Percentiles rank a stretch among this genome's conserved stretches.
Conservation (phyloP, 2,797 vertebrate genomes). For the Momotus momota region DNA sequence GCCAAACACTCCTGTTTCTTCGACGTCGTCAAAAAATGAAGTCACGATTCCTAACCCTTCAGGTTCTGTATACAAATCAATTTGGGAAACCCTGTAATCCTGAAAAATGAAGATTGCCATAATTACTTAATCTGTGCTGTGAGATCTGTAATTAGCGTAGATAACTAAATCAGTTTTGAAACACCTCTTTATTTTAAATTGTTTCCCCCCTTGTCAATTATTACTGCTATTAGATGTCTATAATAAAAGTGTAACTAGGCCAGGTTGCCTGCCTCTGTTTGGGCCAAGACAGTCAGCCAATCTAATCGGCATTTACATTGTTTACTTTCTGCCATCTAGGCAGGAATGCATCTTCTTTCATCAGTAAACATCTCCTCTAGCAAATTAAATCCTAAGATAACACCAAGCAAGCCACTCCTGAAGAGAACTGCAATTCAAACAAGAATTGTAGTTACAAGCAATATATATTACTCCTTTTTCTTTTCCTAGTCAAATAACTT, state of each 20-base stretch:
- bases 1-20: conserved; percentile 87
- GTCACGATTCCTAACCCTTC: conserved; percentile 87
- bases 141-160: conserved; percentile 24
- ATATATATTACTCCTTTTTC: neutral
- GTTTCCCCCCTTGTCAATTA: conserved; percentile 10
- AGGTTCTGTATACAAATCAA: conserved; percentile 92
- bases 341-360: conserved; percentile 15
- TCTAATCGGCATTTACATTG: neutral
- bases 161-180: conserved; percentile 40
- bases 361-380: neutral
- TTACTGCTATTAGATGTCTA: conserved; percentile 5
- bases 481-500: neutral
- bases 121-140: neutral
- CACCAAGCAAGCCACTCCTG: neutral
- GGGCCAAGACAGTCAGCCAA: neutral
- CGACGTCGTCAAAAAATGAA: conserved; percentile 86
- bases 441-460: conserved; percentile 11
- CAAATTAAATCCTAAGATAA: conserved; percentile 9
- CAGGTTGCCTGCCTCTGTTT: neutral
- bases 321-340: neutral
- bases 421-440: conserved; percentile 6
- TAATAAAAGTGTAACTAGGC: neutral
- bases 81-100: conserved; percentile 90
- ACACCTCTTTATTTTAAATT: conserved; percentile 17
- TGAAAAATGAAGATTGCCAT: conserved; percentile 66